phyloP scores from a whole-genome alignment of 2,888 invertebrate species.

The Synergus umbraculus region DNA sequence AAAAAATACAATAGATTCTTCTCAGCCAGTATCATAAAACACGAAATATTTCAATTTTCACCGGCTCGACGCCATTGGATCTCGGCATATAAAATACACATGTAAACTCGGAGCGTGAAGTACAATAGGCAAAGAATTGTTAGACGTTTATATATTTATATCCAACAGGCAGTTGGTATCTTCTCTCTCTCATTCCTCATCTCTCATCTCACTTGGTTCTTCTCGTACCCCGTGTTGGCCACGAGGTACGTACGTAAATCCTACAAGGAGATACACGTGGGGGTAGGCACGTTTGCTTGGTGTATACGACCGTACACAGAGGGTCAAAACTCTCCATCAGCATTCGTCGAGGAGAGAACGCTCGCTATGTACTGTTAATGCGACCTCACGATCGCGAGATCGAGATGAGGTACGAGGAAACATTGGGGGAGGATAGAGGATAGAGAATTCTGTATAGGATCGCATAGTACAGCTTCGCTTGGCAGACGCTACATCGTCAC shows the following conservation, averaged over 20 bases:
- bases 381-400: constrained; percentile 62
- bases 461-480: neutral
- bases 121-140: constrained; percentile 36
- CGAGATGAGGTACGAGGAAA: constrained; percentile 56
- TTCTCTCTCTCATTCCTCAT: neutral
- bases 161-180: constrained; percentile 13
- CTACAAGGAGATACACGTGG: constrained; percentile 38
- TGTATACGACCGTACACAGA: constrained; percentile 25
- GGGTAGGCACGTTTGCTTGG: constrained; percentile 23
- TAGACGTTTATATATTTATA: constrained; percentile 33
- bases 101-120: constrained; percentile 29
- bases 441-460: constrained; percentile 21
- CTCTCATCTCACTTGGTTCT: constrained; percentile 35
- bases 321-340: constrained; percentile 56
- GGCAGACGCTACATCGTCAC: constrained; percentile 20
- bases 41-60: constrained; percentile 6
- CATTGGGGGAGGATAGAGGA: constrained; percentile 18
- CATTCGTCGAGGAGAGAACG: constrained; percentile 49
- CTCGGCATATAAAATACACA: constrained; percentile 19
- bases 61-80: neutral
- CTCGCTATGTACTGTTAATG: constrained; percentile 61
- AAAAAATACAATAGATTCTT: neutral
- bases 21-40: neutral
- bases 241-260: constrained; percentile 47
- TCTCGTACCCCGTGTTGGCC: neutral